Conservation (phyloP, 2,888 invertebrate genomes). For the Harpagoxenus sublaevis region DNA sequence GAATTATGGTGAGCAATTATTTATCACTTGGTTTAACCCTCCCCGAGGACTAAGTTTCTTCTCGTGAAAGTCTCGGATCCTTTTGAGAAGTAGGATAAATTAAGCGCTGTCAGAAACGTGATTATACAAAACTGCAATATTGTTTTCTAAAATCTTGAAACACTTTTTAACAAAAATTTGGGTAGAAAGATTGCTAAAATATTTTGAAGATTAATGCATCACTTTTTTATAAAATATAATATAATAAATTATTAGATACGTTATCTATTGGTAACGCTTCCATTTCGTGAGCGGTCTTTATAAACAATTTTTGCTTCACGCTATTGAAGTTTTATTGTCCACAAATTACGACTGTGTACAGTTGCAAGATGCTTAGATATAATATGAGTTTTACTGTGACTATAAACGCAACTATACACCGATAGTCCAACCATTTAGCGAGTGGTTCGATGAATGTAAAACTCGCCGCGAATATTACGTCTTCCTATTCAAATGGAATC, state of each 20-base stretch:
- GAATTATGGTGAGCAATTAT: conserved; percentile 28
- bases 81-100: not conserved
- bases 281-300: not conserved
- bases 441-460: conserved; percentile 23
- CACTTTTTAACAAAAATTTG: not conserved
- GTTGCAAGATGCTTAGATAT: not conserved
- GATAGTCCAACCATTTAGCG: conserved; percentile 13
- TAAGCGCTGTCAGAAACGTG: not conserved
- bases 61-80: not conserved
- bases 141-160: not conserved
- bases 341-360: conserved; percentile 26
- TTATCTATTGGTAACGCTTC: not conserved
- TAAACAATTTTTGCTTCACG: not conserved
- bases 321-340: not conserved
- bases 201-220: not conserved
- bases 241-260: not conserved
- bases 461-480: not conserved
- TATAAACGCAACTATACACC: conserved; percentile 18
- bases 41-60: not conserved
- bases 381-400: conserved; percentile 33
- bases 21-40: conserved; percentile 22
- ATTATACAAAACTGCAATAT: not conserved
- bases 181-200: not conserved
- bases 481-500: not conserved
- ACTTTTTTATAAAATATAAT: not conserved